Evolutionary conservation across 2,888 invertebrate species (phyloP).

Genomic region (Alviniconcha strummeri): DNA sequence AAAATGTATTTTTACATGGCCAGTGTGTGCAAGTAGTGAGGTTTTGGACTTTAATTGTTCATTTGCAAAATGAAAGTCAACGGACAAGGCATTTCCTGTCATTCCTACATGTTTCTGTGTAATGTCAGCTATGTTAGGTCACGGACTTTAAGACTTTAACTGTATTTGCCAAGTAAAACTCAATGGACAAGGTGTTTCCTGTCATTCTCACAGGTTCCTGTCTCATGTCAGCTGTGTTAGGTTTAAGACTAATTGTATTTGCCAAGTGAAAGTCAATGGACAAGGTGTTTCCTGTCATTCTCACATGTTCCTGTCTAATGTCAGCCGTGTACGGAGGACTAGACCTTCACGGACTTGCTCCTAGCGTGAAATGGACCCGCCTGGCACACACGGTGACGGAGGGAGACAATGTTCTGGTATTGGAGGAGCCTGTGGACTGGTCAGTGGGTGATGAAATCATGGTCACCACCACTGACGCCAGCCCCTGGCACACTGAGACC

Average conservation of each 20-base stretch:
- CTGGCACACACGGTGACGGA: conserved; percentile 48
- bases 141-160: no score
- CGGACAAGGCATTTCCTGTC: not conserved
- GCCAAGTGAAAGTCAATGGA: no score
- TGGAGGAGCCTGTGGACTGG: conserved; percentile 57
- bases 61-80: no score
- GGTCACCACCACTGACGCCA: conserved; percentile 56
- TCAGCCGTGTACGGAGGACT: conserved; percentile 59
- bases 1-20: no score
- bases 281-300: not conserved
- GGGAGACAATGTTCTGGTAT: conserved; percentile 46
- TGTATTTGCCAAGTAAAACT: no score
- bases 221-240: not conserved
- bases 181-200: not conserved
- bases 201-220: not conserved
- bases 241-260: not conserved
- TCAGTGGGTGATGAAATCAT: conserved; percentile 56
- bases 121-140: not conserved
- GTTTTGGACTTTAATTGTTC: no score
- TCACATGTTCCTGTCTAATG: not conserved
- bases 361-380: conserved; percentile 54
- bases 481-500: conserved; percentile 58
- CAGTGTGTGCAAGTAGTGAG: no score
- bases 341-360: conserved; percentile 60
- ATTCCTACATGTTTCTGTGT: not conserved